Evolutionary conservation across 1,140 invertebrate species (phyloP).

Genomic region (Papilio polyxenes): DNA sequence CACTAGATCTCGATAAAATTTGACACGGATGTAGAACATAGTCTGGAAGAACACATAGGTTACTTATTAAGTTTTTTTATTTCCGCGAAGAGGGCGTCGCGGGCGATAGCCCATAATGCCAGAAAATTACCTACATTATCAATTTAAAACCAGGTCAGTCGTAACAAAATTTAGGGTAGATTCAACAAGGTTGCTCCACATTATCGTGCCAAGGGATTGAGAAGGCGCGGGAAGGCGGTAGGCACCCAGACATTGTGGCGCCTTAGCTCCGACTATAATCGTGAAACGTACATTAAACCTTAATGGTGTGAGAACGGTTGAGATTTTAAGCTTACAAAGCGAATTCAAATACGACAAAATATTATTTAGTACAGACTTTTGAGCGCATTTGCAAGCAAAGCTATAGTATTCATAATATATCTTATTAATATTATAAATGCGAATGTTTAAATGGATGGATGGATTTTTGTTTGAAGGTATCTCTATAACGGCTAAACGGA

Average conservation of each 20-base stretch:
- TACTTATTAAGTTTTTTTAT: too few species aligned
- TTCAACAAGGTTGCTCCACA: slow-evolving; percentile 10
- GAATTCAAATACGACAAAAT: neutral
- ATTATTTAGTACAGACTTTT: slow-evolving; percentile 18
- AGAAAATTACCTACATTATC: neutral
- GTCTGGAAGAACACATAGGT: too few species aligned
- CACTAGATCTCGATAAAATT: too few species aligned
- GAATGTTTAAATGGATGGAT: too few species aligned
- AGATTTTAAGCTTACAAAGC: slow-evolving; percentile 19
- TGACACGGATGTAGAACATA: too few species aligned
- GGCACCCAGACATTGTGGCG: slow-evolving; percentile 6
- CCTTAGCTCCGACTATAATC: neutral
- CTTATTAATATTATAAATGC: neutral
- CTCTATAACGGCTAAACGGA: too few species aligned
- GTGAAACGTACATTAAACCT: slow-evolving; percentile 17
- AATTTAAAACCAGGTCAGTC: slow-evolving; percentile 22
- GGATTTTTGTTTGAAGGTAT: too few species aligned
- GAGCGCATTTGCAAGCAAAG: neutral
- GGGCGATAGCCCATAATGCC: neutral
- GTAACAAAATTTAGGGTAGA: slow-evolving; percentile 2
- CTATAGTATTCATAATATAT: too few species aligned
- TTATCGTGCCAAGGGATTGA: neutral
- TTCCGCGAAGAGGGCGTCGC: too few species aligned
- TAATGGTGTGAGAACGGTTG: slow-evolving; percentile 8
- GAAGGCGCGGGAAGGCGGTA: neutral